Evolutionary conservation across 2,888 invertebrate species (phyloP).

Genomic region (Thera obeliscata): DNA sequence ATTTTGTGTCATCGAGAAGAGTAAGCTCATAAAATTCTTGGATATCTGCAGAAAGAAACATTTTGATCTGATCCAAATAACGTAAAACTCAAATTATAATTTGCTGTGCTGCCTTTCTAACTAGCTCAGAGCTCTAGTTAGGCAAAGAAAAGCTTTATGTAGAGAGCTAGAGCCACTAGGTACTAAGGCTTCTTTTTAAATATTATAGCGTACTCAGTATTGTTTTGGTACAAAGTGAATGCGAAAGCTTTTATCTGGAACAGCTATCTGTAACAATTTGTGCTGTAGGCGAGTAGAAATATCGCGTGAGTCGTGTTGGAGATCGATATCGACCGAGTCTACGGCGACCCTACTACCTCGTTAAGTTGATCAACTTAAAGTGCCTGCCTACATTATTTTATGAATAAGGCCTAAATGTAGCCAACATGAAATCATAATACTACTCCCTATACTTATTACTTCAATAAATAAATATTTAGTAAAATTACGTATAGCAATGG

Average conservation of each 20-base stretch:
- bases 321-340: slow-evolving; percentile 64
- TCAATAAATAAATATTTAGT: not conserved
- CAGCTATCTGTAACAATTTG: slow-evolving; percentile 52
- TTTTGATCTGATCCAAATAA: no score
- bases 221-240: slow-evolving; percentile 15
- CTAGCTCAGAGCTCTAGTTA: not conserved
- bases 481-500: not conserved
- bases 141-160: no score
- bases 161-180: no score
- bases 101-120: not conserved
- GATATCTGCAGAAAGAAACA: slow-evolving; percentile 87
- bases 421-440: no score
- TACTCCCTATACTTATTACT: no score
- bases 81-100: not conserved
- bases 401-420: not conserved
- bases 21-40: slow-evolving; percentile 99
- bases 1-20: slow-evolving; percentile 97
- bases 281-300: slow-evolving; percentile 48
- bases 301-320: slow-evolving; percentile 62
- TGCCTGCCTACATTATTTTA: not conserved
- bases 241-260: slow-evolving; percentile 42
- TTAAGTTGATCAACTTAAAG: slow-evolving; percentile 19
- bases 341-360: slow-evolving; percentile 57
- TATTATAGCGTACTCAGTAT: slow-evolving; percentile 3
- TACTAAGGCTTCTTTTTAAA: not conserved